A percentile compares a stretch with the other conserved stretches of the same genome.
phyloP scores from a whole-genome alignment of 1,140 invertebrate genomes.

The Ooceraea biroi region DNA sequence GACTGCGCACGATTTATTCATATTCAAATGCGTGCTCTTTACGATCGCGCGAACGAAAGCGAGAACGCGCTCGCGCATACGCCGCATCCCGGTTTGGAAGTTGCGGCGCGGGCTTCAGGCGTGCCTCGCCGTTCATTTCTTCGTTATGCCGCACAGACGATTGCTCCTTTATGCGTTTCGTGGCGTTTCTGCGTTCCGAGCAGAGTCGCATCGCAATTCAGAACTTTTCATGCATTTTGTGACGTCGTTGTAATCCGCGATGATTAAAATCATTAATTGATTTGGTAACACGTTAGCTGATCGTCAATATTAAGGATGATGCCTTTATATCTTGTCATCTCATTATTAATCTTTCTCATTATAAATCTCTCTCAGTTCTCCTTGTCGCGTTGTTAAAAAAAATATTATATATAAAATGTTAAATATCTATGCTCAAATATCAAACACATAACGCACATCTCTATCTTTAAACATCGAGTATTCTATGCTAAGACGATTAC shows the following conservation, averaged over 20 bases:
- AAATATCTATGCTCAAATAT: too few relatives aligned
- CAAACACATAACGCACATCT: too few relatives aligned
- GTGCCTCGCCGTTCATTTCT: conserved; percentile 36
- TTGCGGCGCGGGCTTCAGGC: conserved; percentile 6
- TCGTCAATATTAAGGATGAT: background rate
- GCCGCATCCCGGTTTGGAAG: conserved; percentile 21
- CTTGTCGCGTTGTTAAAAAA: background rate
- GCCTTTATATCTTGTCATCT: background rate
- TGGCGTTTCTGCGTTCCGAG: background rate
- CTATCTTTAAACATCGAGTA: too few relatives aligned
- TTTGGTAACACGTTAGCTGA: conserved; percentile 1
- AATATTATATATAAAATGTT: too few relatives aligned
- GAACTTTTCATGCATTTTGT: background rate
- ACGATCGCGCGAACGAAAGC: conserved; percentile 78
- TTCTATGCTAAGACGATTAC: too few relatives aligned
- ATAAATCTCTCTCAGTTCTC: conserved; percentile 4
- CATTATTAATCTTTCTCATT: background rate
- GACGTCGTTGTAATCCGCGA: too few relatives aligned
- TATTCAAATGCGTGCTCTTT: conserved; percentile 85
- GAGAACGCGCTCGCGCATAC: conserved; percentile 69
- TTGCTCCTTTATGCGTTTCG: conserved; percentile 13
- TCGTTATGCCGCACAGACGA: background rate
- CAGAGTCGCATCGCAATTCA: background rate
- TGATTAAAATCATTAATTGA: conserved; percentile 28
- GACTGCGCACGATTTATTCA: conserved; percentile 82